Percentiles rank a stretch among this genome's conserved stretches.
These are phyloP conservation scores for Neoaliturus tenellus DNA, from an alignment of 2,888 invertebrate genomes.

Conservation along the genomic window DNA sequence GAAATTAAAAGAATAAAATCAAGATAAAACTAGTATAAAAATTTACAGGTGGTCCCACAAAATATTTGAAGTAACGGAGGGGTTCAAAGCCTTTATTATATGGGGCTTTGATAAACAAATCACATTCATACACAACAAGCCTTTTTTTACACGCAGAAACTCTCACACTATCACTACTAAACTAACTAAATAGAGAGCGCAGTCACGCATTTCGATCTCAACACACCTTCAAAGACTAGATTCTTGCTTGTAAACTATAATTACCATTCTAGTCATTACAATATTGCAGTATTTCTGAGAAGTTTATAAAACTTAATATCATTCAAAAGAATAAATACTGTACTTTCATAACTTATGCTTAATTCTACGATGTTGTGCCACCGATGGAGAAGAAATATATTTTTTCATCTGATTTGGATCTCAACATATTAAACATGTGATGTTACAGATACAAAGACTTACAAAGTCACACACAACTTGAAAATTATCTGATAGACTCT, in stretches of 20 bases:
- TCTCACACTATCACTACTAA: too few relatives aligned
- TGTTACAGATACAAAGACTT: too few relatives aligned
- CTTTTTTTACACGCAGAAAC: too few relatives aligned
- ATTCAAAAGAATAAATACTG: neutral
- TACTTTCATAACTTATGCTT: constrained; percentile 1
- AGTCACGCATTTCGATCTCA: constrained; percentile 22
- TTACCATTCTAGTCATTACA: neutral
- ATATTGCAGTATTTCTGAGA: neutral
- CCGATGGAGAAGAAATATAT: neutral
- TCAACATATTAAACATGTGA: too few relatives aligned
- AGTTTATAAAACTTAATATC: neutral
- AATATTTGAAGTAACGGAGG: neutral
- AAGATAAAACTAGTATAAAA: neutral
- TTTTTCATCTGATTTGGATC: neutral
- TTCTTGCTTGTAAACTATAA: neutral
- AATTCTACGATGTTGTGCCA: neutral
- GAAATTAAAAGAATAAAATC: neutral
- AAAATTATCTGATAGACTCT: too few relatives aligned
- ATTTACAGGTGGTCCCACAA: neutral
- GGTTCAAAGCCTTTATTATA: neutral
- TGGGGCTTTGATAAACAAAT: neutral
- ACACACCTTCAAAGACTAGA: constrained; percentile 35
- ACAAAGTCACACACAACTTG: too few relatives aligned
- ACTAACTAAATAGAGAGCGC: constrained; percentile 16
- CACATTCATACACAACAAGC: neutral